A percentile compares a stretch with the other conserved stretches of the same genome.
Evolutionary conservation across 1,140 invertebrate genomes (phyloP).

Genomic region (Octopus bimaculoides): DNA sequence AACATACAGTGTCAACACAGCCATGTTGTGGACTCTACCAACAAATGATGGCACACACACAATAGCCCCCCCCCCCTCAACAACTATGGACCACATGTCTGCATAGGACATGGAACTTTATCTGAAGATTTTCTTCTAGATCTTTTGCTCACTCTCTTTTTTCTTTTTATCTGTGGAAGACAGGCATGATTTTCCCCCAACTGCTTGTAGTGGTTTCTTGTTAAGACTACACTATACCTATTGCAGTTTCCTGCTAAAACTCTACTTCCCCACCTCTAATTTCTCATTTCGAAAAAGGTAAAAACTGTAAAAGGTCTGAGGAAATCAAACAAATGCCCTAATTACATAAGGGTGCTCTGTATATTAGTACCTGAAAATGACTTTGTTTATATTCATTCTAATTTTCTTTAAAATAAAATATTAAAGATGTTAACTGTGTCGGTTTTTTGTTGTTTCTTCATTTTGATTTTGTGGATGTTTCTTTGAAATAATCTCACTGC

Average conservation of each 20-base stretch:
- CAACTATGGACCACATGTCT: too few species aligned
- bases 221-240: constrained; percentile 4
- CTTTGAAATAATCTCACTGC: too few species aligned
- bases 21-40: too few species aligned
- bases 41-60: too few species aligned
- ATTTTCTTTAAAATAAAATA: constrained; percentile 17
- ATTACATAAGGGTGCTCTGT: constrained; percentile 1
- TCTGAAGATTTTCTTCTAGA: not conserved
- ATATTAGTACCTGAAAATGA: constrained; percentile 14
- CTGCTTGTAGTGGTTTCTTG: constrained; percentile 8
- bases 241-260: constrained; percentile 4
- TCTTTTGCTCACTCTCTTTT: not conserved
- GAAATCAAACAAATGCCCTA: constrained; percentile 11
- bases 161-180: not conserved
- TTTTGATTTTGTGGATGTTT: too few species aligned
- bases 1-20: too few species aligned
- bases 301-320: constrained; percentile 10
- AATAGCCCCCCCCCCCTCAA: too few species aligned
- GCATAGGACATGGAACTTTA: too few species aligned
- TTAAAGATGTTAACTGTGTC: constrained; percentile 5
- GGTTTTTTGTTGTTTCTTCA: not conserved
- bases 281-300: constrained; percentile 11
- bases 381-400: constrained; percentile 16
- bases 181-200: constrained; percentile 5
- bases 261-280: constrained; percentile 5